phyloP scores from a whole-genome alignment of 2,113 vertebrate species.

The Thalassoma bifasciatum region DNA sequence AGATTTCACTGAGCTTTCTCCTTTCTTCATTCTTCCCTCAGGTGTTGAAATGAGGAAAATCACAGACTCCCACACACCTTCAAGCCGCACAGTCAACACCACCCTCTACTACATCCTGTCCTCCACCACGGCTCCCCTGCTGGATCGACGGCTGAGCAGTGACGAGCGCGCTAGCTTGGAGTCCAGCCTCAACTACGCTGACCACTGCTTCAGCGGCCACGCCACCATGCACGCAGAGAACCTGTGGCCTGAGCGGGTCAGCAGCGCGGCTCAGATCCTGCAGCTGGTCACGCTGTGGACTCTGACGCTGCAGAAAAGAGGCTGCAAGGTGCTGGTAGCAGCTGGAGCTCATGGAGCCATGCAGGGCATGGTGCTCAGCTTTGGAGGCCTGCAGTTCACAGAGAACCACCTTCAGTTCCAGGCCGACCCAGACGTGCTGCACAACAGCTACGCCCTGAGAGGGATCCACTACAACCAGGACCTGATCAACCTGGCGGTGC shows the following conservation, averaged over 20 bases:
- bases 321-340: constrained; percentile 91
- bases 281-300: constrained; percentile 95
- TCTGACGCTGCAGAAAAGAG: constrained; percentile 93
- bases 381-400: constrained; percentile 96
- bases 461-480: constrained; percentile 96
- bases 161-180: constrained; percentile 90
- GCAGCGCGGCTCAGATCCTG: constrained; percentile 86
- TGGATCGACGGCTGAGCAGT: constrained; percentile 79
- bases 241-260: constrained; percentile 90
- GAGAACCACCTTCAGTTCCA: constrained; percentile 99
- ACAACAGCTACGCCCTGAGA: constrained; percentile 94
- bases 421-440: constrained; percentile 93
- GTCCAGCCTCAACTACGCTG: constrained; percentile 91
- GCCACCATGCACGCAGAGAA: constrained; percentile 97
- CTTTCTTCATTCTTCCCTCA: constrained; percentile 58
- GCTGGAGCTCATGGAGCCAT: constrained; percentile 92
- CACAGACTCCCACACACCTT: constrained; percentile 91
- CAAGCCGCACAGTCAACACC: constrained; percentile 92
- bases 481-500: constrained; percentile 91
- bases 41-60: constrained; percentile 96
- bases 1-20: not conserved
- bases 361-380: constrained; percentile 97
- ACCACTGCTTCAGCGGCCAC: constrained; percentile 98
- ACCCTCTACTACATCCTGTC: constrained; percentile 95
- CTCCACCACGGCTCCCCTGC: constrained; percentile 86